Conservation (phyloP, 2,113 vertebrate genomes). For the Sarotherodon lohbergeri region DNA sequence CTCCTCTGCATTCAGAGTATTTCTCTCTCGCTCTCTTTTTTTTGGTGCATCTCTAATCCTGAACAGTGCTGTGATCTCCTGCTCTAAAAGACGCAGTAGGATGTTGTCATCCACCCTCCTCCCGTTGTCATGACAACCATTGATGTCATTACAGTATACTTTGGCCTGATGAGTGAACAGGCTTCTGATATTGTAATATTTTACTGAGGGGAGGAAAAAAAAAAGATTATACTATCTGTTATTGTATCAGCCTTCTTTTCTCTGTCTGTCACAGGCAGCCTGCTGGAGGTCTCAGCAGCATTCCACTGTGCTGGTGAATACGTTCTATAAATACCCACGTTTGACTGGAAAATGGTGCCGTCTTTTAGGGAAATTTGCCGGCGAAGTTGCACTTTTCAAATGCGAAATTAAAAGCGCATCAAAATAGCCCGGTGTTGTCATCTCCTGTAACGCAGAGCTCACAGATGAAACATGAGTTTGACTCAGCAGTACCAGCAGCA, state of each 20-base stretch:
- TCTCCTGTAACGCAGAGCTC: background rate
- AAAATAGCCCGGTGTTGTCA: background rate
- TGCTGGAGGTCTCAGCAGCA: conserved; percentile 28
- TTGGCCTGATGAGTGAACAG: conserved; percentile 40
- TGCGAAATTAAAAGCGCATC: background rate
- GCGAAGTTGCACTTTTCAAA: background rate
- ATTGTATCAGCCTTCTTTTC: background rate
- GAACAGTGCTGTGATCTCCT: conserved; percentile 37
- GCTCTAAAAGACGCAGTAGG: conserved; percentile 42
- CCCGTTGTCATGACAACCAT: conserved; percentile 61
- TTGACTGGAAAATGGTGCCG: background rate
- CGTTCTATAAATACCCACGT: conserved; percentile 44
- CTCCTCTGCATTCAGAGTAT: background rate
- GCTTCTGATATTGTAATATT: conserved; percentile 41
- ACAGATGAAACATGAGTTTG: background rate
- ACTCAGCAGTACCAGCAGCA: background rate
- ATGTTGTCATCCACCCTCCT: conserved; percentile 64
- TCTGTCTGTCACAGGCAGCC: conserved; percentile 17
- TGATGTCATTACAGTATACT: conserved; percentile 69
- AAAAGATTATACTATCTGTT: conserved; percentile 10
- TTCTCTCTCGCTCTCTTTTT: background rate
- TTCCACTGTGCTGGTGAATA: background rate
- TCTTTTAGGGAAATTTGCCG: background rate
- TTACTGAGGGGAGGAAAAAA: background rate
- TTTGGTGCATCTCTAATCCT: conserved; percentile 13